phyloP scores from a whole-genome alignment of 2,113 vertebrate species.

The Microcebus murinus region DNA sequence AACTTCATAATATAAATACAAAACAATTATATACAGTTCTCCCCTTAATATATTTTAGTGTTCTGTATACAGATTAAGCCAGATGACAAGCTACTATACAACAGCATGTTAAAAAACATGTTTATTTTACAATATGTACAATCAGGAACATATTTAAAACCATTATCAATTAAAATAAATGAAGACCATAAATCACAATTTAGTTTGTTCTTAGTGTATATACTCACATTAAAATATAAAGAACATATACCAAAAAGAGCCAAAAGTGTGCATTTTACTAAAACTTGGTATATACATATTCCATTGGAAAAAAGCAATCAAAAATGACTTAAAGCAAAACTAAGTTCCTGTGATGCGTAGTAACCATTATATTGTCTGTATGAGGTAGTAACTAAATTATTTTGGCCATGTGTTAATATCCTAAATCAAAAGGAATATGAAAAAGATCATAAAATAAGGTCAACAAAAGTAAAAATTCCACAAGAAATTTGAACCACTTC shows the following conservation, averaged over 20 bases:
- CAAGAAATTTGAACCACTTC: conserved; percentile 79
- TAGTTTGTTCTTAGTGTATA: conserved; percentile 87
- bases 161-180: conserved; percentile 86
- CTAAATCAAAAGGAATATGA: conserved; percentile 83
- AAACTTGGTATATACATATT: conserved; percentile 85
- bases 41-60: not conserved
- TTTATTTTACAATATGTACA: conserved; percentile 94
- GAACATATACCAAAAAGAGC: conserved; percentile 84
- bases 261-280: conserved; percentile 84
- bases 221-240: conserved; percentile 87
- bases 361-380: conserved; percentile 85
- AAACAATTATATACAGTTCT: not conserved
- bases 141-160: conserved; percentile 86
- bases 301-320: conserved; percentile 83
- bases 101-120: conserved; percentile 88
- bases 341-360: conserved; percentile 84
- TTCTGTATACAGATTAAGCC: conserved; percentile 72
- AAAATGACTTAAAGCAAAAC: conserved; percentile 84
- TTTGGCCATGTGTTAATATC: conserved; percentile 88
- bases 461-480: conserved; percentile 81
- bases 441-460: conserved; percentile 84
- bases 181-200: conserved; percentile 87
- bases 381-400: conserved; percentile 93
- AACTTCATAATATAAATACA: not conserved
- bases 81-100: conserved; percentile 82